Evolutionary conservation across 2,888 invertebrate genomes (phyloP), one percentile per base, ranked within the genome.

Genomic region (Cataglyphis cursor): DNA sequence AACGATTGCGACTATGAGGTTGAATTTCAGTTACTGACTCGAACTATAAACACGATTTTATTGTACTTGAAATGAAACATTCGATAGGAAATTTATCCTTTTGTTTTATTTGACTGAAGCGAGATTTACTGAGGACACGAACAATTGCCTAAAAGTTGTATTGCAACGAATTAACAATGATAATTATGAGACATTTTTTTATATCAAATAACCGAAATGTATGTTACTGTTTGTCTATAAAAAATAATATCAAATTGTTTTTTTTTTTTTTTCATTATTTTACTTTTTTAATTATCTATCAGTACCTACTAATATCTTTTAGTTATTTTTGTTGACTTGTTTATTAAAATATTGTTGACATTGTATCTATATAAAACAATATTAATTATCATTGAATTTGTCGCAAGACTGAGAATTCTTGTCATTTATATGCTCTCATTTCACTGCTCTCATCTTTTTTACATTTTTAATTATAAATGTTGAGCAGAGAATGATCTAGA

Each of bases 21-120:
- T 35, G 38, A 78, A 78, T 35, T 59, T 44, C 44, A 41, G 57
- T 78, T 59, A 59, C 31, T 61, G 59, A 35, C 24, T 18, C 59
- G 44, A 44, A 44, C 44, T 59, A 24, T 68, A 72, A 78, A 78
- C 68, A 44, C 59, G 59, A 78, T 78, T 72, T 72, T 59, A 59
- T 78, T 72, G 70, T 21, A 44, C 57, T 78, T 59, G 57, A 12
- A 48, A 18, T 64, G 24, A 78, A 78, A 59, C 44, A 70, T 78
- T 70, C 78, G 24, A 70, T 72, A 28, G 70, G 15, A 72, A 72
- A 72, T 72, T 78, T 61, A 31, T 44, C 21, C 44, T 41, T 80
- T 80, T 61, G 54, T 54, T 54, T 59, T 35, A 35, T 72, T 35
- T 31, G 44, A 59, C 24, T 35, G 12, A 72, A 44, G n/a, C 21